These are phyloP conservation scores for Rhingia campestris DNA, from an alignment of 2,888 invertebrate genomes.

Conservation along the genomic window DNA sequence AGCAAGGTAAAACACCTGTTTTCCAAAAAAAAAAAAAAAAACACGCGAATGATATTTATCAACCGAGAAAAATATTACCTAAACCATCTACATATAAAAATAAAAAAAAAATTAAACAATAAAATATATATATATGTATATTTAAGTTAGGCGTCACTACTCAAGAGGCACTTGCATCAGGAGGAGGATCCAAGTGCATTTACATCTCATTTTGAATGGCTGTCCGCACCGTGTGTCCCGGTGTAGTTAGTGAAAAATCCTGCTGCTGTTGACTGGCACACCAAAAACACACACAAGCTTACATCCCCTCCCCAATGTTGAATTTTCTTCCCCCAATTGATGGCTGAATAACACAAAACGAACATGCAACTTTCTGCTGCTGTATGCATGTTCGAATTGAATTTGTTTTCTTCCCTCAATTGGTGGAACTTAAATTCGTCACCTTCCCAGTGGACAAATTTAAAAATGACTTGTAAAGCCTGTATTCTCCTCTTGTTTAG, in stretches of 20 bases:
- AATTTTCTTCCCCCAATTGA: conserved; percentile 3
- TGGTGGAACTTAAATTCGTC: background rate
- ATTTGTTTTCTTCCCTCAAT: background rate
- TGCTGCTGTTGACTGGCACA: conserved; percentile 67
- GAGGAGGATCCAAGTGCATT: background rate
- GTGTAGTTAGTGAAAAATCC: conserved; percentile 17
- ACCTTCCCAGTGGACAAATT: conserved; percentile 3
- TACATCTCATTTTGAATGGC: conserved; percentile 1
- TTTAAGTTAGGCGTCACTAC: conserved; percentile 41
- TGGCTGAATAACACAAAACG: background rate
- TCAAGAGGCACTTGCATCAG: background rate
- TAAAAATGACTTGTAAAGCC: conserved; percentile 1
- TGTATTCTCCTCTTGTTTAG: conserved; percentile 34
- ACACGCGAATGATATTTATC: conserved; percentile 63
- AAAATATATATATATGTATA: conserved; percentile 17
- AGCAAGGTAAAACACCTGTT: conserved; percentile 31
- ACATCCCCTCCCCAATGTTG: background rate
- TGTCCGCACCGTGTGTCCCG: conserved; percentile 6
- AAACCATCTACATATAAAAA: conserved; percentile 60
- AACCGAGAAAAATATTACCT: conserved; percentile 63
- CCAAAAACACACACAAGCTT: conserved; percentile 2
- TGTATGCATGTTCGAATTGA: conserved; percentile 9
- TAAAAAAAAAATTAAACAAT: conserved; percentile 52
- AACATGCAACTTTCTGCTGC: conserved; percentile 36
- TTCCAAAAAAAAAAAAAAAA: conserved; percentile 36